Evolutionary conservation across 1,140 invertebrate species (phyloP).

Genomic region (Pachyrhynchus sulphureomaculatus): DNA sequence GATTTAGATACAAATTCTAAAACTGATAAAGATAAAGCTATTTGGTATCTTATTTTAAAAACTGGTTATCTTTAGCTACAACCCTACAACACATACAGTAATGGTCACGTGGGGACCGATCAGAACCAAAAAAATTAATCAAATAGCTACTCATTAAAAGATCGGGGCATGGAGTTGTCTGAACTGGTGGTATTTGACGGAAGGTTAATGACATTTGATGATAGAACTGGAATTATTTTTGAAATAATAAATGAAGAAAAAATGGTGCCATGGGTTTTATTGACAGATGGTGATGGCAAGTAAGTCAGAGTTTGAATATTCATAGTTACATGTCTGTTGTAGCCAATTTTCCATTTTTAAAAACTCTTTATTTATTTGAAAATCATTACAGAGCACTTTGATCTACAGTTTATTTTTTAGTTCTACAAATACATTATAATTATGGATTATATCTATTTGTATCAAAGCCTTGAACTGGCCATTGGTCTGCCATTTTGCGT

Average conservation of each 20-base stretch:
- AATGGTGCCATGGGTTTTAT: conserved; percentile 87
- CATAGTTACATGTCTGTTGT: too few relatives aligned
- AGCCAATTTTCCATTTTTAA: too few relatives aligned
- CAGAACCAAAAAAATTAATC: conserved; percentile 61
- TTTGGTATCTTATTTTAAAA: conserved; percentile 81
- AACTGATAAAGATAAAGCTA: conserved; percentile 62
- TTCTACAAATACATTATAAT: too few relatives aligned
- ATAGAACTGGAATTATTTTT: conserved; percentile 94
- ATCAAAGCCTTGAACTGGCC: too few relatives aligned
- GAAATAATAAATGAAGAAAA: conserved; percentile 70
- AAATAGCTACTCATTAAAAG: conserved; percentile 76
- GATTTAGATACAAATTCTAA: conserved; percentile 90
- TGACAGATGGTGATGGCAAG: conserved; percentile 91
- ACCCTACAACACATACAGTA: conserved; percentile 59
- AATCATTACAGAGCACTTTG: too few relatives aligned
- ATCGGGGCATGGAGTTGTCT: conserved; percentile 96
- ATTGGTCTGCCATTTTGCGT: too few relatives aligned
- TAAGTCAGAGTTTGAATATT: too few relatives aligned
- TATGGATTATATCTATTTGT: too few relatives aligned
- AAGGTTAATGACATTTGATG: conserved; percentile 89
- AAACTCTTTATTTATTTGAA: too few relatives aligned
- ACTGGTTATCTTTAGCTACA: conserved; percentile 73
- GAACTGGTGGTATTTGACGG: conserved; percentile 95
- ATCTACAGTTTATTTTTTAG: too few relatives aligned
- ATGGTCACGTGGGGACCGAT: conserved; percentile 70